Evolutionary conservation across 2,113 vertebrate species (phyloP).

Genomic region (Rhinopithecus roxellana): DNA sequence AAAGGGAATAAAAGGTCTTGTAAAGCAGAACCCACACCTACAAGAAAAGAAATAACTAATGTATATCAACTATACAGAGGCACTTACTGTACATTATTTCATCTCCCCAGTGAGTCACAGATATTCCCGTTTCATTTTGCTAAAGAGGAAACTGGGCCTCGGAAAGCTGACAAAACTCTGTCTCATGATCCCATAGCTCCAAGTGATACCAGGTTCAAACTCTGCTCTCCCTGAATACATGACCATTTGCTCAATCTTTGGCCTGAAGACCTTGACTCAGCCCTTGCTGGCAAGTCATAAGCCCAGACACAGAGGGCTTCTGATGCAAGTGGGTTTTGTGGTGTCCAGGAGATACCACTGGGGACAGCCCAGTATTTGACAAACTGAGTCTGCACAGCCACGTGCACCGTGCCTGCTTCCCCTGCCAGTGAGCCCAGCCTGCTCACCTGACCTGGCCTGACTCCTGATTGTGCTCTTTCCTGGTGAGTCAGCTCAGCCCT

Average conservation of each 20-base stretch:
- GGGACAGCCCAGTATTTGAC: background rate
- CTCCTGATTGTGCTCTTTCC: background rate
- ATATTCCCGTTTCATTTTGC: background rate
- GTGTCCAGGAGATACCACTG: background rate
- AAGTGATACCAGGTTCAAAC: background rate
- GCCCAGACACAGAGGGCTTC: background rate
- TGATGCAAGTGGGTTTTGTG: background rate
- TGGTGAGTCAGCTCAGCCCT: constrained; percentile 26
- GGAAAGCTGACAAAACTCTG: background rate
- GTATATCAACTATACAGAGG: background rate
- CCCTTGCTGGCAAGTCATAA: background rate
- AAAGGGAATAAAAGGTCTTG: background rate
- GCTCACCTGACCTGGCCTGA: constrained; percentile 14
- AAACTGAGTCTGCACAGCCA: background rate
- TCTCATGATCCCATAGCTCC: background rate
- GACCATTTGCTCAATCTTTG: background rate
- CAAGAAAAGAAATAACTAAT: background rate
- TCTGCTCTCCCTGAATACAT: background rate
- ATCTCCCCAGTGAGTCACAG: background rate
- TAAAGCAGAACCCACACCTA: background rate
- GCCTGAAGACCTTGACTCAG: background rate
- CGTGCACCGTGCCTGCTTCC: background rate
- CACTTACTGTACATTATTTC: background rate
- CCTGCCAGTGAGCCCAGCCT: background rate
- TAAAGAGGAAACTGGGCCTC: background rate